Evolutionary conservation across 2,113 vertebrate genomes (phyloP).

Genomic region (Oreochromis niloticus): DNA sequence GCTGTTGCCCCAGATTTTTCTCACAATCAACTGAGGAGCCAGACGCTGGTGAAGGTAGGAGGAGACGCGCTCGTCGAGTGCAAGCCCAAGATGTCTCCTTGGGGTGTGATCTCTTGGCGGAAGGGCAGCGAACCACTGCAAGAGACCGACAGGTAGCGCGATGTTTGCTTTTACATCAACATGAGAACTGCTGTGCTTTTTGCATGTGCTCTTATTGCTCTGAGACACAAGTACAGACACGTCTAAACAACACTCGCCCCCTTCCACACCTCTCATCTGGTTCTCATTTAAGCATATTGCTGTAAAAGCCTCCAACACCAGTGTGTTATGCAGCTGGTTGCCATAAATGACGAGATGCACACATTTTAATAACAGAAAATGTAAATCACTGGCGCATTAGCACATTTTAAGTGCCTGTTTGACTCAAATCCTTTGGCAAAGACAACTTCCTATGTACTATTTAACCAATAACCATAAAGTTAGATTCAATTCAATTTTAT

Average conservation of each 20-base stretch:
- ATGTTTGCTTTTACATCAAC: neutral
- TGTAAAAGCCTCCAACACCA: neutral
- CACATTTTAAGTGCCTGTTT: neutral
- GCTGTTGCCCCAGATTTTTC: conserved; percentile 93
- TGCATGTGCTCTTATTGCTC: neutral
- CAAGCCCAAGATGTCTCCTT: conserved; percentile 92
- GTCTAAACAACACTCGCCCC: neutral
- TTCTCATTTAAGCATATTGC: neutral
- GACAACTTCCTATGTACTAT: neutral
- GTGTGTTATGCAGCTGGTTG: neutral
- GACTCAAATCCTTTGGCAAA: neutral
- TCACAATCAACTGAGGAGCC: conserved; percentile 81
- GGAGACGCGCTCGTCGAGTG: conserved; percentile 91
- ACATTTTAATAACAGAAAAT: neutral
- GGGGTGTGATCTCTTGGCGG: conserved; percentile 87
- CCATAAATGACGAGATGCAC: neutral
- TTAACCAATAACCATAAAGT: neutral
- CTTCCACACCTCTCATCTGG: neutral
- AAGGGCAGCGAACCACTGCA: conserved; percentile 83
- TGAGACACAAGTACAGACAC: neutral
- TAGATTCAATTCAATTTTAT: fast-evolving
- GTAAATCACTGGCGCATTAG: neutral
- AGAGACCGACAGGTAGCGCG: conserved; percentile 84
- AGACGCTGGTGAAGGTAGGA: conserved; percentile 87
- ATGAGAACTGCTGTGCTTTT: neutral